Percentiles rank a stretch among this genome's conserved stretches.
Conservation (phyloP, 1,140 invertebrate genomes). For the Dinoponera quadriceps region DNA sequence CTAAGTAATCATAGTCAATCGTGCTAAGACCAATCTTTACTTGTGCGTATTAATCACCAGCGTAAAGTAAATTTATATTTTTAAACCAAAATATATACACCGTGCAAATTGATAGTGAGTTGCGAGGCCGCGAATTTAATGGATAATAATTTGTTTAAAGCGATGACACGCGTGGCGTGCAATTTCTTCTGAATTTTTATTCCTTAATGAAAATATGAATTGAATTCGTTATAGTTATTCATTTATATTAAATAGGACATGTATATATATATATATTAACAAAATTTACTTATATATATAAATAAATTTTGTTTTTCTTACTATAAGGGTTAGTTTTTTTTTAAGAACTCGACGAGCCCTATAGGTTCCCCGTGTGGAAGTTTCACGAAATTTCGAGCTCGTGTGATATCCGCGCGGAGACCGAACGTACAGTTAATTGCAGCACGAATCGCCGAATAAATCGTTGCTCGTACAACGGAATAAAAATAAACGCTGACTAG, state of each 20-base stretch:
- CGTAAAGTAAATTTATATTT: not conserved
- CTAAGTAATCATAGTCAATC: constrained; percentile 9
- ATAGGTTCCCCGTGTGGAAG: not conserved
- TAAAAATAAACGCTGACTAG: constrained; percentile 49
- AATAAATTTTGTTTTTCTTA: not conserved
- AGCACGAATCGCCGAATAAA: constrained; percentile 40
- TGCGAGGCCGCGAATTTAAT: no score
- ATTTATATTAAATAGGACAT: no score
- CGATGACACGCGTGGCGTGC: no score
- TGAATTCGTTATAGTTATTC: no score
- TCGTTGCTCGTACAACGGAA: constrained; percentile 14
- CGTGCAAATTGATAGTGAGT: no score
- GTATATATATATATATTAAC: no score
- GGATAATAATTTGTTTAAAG: no score
- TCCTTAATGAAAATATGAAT: no score
- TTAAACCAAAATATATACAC: not conserved
- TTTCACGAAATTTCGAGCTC: not conserved
- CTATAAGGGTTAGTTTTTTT: not conserved
- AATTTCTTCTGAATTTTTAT: no score
- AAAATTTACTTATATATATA: no score
- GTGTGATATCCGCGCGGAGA: constrained; percentile 15
- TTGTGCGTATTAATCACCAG: not conserved
- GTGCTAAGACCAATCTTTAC: not conserved
- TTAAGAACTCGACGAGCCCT: not conserved
- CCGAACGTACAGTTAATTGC: constrained; percentile 28